Base-by-base conservation (phyloP, 2,797 vertebrate species). In the Botia almorhae region DNA sequence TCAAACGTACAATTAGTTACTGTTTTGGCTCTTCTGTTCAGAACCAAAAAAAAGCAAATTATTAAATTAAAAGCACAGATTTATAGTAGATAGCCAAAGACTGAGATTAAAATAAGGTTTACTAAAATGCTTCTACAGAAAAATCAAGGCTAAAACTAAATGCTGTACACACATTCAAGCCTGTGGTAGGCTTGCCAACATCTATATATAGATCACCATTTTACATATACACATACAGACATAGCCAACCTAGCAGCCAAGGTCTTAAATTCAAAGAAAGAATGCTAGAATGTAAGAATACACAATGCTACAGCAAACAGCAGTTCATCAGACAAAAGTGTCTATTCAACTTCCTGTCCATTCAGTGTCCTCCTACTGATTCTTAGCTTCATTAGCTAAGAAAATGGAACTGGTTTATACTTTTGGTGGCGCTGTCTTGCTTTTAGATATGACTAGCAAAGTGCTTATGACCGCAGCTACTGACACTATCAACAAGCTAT, bases 391-490 rank as follows among this genome's bases (percentile, higher is more conserved):
- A 29, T 3, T 61, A 36, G 13, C 58, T 29, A 61, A 14, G 5
- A 61, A 26, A 43, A 46, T 26, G 23, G 10, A 43, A 43, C 7
- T 12, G 55, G 21, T 60, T 46, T 53, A 23, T 58, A 33, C 50
- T 55, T 26, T 70, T 33, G 55, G n/a, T 46, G 43, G 43, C 10
- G 10, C 17, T 65, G 65, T 50, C 43, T 69, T 13, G 0, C 12
- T 17, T 26, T 4, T 69, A 50, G 14, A 78, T 50, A 50, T 78
- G 65, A 69, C 23, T 7, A 61, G 8, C 63, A 36, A 65, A 65
- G 63, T 65, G 63, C 33, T 39, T 39, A 39, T n/a, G 29, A 65
- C 63, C 10, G 17, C 8, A 17, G 16, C 17, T 65, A 8, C 36
- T 10, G 33, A 36, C 23, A 58, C 21, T 60, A 69, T 23, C 29